Percentiles rank a stretch among this genome's conserved stretches.
Evolutionary conservation across 2,797 vertebrate species (phyloP).

Genomic region (Parauchenoglanis ngamensis): DNA sequence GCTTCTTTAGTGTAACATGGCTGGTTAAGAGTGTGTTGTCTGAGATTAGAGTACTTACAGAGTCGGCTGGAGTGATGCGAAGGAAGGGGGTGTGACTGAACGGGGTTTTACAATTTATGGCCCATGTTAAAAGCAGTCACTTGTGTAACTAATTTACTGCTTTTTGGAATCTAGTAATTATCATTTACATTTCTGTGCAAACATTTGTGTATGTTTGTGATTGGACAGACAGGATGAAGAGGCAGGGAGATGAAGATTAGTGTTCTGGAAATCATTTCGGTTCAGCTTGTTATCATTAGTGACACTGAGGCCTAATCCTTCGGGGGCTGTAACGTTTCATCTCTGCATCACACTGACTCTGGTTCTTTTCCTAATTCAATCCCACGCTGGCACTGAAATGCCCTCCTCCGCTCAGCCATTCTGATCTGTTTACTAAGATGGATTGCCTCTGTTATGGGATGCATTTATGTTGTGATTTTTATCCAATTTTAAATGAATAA

Average conservation of each 20-base stretch:
- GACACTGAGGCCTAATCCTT: constrained; percentile 55
- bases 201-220: constrained; percentile 16
- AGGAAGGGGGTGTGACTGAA: background rate
- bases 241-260: constrained; percentile 31
- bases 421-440: constrained; percentile 28
- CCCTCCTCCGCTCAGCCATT: constrained; percentile 25
- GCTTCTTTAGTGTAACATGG: background rate
- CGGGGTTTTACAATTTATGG: background rate
- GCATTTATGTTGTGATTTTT: constrained; percentile 31
- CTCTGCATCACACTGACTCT: constrained; percentile 21
- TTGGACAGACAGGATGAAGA: background rate
- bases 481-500: constrained; percentile 24
- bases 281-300: constrained; percentile 71
- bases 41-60: background rate
- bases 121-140: background rate
- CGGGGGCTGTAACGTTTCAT: constrained; percentile 14
- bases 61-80: background rate
- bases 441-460: constrained; percentile 53
- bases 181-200: constrained; percentile 12
- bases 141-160: constrained; percentile 20
- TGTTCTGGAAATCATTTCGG: constrained; percentile 63
- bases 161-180: constrained; percentile 42
- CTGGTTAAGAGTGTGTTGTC: background rate
- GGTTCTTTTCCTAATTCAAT: constrained; percentile 29
- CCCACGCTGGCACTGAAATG: constrained; percentile 23